Evolutionary conservation across 2,113 vertebrate species (phyloP), one percentile per base, ranked within the genome.

Genomic region (Emydura subglobosa): DNA sequence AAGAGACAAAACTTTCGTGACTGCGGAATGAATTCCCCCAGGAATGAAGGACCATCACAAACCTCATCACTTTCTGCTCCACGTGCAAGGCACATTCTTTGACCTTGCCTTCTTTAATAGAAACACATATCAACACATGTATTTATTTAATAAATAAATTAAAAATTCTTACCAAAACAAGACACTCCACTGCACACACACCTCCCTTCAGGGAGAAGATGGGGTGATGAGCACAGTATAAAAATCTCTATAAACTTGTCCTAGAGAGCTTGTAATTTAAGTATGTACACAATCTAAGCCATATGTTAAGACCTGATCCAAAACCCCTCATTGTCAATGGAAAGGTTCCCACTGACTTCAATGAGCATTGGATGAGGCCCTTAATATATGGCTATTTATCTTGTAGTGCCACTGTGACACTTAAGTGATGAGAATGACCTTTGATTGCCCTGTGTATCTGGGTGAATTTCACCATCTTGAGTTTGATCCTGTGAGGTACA

Each of bases 361-460:
- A 44, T 24, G 29, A 29, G 68, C 9, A n/a, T 7, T 81, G 81
- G 89, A 82, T n/a, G n/a, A 29, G 7, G 19, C n/a, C n/a, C 10
- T n/a, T 72, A 72, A 72, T 39, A 39, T 39, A 24, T n/a, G 68
- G 51, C 1, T 61, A 34, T 53, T 49, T n/a, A 31, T 47, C 34
- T 59, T 13, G 1, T 4, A 3, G 55, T 83, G 22, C 82, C 21
- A 10, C 39, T 27, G 31, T 3, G 54, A 24, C 25, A 57, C 50
- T 82, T 2, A 83, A 50, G 2, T 49, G 6, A 11, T 0, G 11
- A 49, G 44, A 50, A 7, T 44, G 65, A 55, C 1, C 19, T 4
- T 55, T 85, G 47, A 0, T 51, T 8, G 0, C 7, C 10, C 55
- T 39, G 7, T 31, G 5, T 6, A 76, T 22, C 72, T 42, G 22